phyloP scores from a whole-genome alignment of 2,888 invertebrate species.

The Dasysyrphus tricinctus region DNA sequence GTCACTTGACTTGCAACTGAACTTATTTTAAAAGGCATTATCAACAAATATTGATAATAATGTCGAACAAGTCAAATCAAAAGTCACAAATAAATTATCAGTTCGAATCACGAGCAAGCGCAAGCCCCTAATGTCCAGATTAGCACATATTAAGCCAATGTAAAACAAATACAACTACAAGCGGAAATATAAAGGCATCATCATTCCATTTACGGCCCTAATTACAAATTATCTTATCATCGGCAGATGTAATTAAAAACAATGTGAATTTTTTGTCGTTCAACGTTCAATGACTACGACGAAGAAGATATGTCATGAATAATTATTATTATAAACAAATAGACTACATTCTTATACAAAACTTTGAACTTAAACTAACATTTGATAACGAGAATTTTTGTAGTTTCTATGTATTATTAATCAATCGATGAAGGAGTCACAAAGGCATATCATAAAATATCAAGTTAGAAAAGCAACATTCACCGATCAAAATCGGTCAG shows the following conservation, averaged over 20 bases:
- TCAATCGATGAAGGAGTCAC: no score
- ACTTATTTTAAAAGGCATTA: neutral
- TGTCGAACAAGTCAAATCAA: neutral
- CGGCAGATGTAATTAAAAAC: constrained; percentile 1
- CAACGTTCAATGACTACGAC: neutral
- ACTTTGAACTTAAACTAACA: no score
- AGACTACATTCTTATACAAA: no score
- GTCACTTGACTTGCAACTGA: constrained; percentile 15
- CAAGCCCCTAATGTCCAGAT: constrained; percentile 11
- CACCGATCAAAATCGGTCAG: no score
- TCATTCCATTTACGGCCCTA: neutral
- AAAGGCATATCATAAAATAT: no score
- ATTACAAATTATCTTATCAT: constrained; percentile 49
- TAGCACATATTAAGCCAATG: neutral
- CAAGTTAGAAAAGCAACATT: no score
- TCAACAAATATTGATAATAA: neutral
- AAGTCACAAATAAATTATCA: constrained; percentile 1
- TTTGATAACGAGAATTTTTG: no score
- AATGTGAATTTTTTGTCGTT: neutral
- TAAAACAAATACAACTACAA: neutral
- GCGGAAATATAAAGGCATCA: constrained; percentile 13
- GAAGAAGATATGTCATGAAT: neutral
- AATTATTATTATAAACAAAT: no score
- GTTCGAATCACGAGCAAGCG: constrained; percentile 34
- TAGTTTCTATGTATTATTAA: no score